These are phyloP conservation scores for Pseudanteris insignis DNA, from an alignment of 2,888 invertebrate species.

Conservation along the genomic window DNA sequence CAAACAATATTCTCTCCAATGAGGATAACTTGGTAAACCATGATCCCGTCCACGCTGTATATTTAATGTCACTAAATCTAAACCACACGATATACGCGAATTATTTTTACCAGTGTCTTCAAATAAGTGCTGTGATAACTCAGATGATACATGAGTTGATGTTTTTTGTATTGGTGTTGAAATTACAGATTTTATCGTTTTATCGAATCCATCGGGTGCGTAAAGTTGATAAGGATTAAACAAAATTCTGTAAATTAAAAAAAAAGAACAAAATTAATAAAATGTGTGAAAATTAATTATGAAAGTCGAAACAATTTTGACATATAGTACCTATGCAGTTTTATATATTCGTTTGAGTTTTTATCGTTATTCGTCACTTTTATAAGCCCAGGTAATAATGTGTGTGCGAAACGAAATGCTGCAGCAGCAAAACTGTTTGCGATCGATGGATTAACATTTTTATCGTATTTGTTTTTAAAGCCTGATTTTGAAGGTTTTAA, in stretches of 20 bases:
- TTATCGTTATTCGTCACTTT: constrained; percentile 72
- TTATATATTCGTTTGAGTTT: constrained; percentile 71
- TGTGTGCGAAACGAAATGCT: constrained; percentile 90
- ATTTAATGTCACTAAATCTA: constrained; percentile 87
- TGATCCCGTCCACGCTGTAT: constrained; percentile 91
- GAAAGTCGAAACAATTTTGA: no score
- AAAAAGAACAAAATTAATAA: no score
- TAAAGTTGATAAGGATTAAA: constrained; percentile 83
- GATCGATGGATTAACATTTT: constrained; percentile 76
- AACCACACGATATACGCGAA: constrained; percentile 71
- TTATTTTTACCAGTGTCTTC: constrained; percentile 65
- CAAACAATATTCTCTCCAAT: constrained; percentile 81
- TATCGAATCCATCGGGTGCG: constrained; percentile 71
- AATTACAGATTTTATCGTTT: constrained; percentile 73
- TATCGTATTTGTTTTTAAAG: constrained; percentile 71
- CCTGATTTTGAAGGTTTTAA: constrained; percentile 68
- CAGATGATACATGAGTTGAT: constrained; percentile 64
- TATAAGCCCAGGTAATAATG: constrained; percentile 81
- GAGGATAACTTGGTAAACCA: constrained; percentile 81
- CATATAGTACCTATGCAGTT: constrained; percentile 76
- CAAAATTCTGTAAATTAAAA: constrained; percentile 71
- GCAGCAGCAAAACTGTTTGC: constrained; percentile 87
- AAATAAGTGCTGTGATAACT: constrained; percentile 74
- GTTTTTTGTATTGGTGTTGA: constrained; percentile 60
- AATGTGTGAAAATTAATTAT: no score